Base-by-base conservation (phyloP, 2,113 vertebrate species). In the Apus apus region DNA sequence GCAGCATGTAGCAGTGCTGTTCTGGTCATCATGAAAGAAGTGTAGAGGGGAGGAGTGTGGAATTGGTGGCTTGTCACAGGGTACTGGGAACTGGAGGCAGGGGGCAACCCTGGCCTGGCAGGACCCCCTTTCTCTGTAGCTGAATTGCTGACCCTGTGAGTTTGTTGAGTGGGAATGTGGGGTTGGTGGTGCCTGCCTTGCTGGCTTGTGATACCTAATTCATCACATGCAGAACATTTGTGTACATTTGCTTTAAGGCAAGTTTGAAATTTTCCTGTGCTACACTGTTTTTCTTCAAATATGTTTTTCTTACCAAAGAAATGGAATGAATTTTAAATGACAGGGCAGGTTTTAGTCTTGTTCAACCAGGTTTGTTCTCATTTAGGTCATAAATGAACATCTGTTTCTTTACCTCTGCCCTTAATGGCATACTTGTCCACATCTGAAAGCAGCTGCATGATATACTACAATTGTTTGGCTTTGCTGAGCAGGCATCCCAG, bases 401-500 rank as follows among this genome's bases (percentile, higher is more conserved):
- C 84, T 92, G 87, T 90, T 96, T 93, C 83, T 94, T 92, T 93
- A 88, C 95, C 92, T 82, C 68, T 94, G 62, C 71, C 87, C 75
- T 90, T 92, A 81, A 53, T 89, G 90, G 45, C 65, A 71, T 76
- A 90, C 66, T 79, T 93, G 90, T 91, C 92, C 79, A 77, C 74
- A 85, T 93, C 90, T 93, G 85, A 94, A 82, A 94, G 84, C 81
- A 87, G 87, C 90, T 81, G 87, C n/a, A 5, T 61, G 70, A 92
- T 85, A 38, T 34, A 34, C 68, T 46, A 23, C 76, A 76, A 17
- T 81, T 90, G 79, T 76, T 85, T 71, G 72, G 53, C 73, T 95
- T 92, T 93, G 67, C 95, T 95, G 90, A 95, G 87, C 81, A 88
- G 85, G 71, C 89, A 76, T 45, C 76, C 82, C 70, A 79, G 82